Conservation (phyloP, 1,140 invertebrate genomes). For the Antheraea mylitta region DNA sequence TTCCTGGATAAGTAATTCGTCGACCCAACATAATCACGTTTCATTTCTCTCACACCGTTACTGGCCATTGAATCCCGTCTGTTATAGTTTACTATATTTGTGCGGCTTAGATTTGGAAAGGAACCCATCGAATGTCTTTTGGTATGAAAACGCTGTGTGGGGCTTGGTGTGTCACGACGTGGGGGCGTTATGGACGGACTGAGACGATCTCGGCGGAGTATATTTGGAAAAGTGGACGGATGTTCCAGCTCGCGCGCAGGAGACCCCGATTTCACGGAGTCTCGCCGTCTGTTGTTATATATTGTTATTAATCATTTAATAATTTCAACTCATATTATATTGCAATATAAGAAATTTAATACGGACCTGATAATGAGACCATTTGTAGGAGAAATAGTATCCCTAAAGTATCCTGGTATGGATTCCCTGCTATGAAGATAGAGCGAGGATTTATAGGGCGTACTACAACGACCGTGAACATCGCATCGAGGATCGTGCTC, state of each 20-base stretch:
- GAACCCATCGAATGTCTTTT: conserved; percentile 74
- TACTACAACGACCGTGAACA: conserved; percentile 83
- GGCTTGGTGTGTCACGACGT: conserved; percentile 75
- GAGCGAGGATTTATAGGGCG: conserved; percentile 65
- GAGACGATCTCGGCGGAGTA: conserved; percentile 80
- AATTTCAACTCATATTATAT: background rate
- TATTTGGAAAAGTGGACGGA: conserved; percentile 84
- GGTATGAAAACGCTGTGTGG: conserved; percentile 64
- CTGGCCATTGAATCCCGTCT: conserved; percentile 54
- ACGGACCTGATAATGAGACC: conserved; percentile 69
- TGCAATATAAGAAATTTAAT: conserved; percentile 14
- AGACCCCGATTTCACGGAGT: conserved; percentile 79
- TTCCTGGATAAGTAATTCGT: conserved; percentile 66
- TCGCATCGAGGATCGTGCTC: conserved; percentile 82
- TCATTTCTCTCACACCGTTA: conserved; percentile 66
- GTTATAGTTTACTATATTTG: conserved; percentile 61
- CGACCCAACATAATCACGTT: conserved; percentile 70
- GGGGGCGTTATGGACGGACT: conserved; percentile 80
- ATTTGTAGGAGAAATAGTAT: conserved; percentile 76
- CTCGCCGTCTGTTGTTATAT: conserved; percentile 69
- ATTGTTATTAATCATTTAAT: conserved; percentile 34
- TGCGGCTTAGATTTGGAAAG: conserved; percentile 56
- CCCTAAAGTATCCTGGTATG: conserved; percentile 78
- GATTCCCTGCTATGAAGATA: conserved; percentile 68
- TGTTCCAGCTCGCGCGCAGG: conserved; percentile 82